phyloP scores from a whole-genome alignment of 1,140 invertebrate species.

The Trichonephila inaurata region DNA sequence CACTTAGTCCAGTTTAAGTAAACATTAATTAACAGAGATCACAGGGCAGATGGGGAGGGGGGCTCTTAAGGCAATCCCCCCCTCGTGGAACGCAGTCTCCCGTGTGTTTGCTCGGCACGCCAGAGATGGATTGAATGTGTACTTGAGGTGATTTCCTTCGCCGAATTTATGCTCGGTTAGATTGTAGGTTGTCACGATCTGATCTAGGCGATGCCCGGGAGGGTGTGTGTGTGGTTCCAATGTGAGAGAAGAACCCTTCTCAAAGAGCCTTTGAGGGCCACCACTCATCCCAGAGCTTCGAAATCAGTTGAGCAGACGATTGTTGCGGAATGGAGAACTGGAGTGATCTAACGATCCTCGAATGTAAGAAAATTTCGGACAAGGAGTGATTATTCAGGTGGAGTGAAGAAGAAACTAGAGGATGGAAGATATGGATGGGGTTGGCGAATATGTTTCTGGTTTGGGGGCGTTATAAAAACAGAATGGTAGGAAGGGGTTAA shows the following conservation, averaged over 20 bases:
- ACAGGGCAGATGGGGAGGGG: neutral
- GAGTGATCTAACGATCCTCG: conserved; percentile 15
- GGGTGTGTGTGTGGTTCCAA: conserved; percentile 18
- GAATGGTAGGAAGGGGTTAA: neutral
- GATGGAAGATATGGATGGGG: neutral
- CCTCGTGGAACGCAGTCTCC: neutral
- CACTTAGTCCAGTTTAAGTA: conserved; percentile 73
- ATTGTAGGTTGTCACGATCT: conserved; percentile 30
- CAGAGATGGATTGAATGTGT: conserved; percentile 41
- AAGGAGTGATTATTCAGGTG: neutral
- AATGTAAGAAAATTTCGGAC: neutral
- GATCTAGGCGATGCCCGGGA: neutral
- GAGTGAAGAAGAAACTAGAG: neutral
- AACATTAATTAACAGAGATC: conserved; percentile 74
- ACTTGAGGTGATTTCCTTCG: conserved; percentile 54
- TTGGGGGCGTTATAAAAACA: neutral
- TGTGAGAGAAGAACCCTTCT: conserved; percentile 23
- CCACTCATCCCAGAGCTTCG: neutral
- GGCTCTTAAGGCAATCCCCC: conserved; percentile 1
- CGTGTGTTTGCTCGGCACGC: conserved; percentile 24
- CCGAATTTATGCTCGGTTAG: conserved; percentile 35
- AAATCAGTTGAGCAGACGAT: conserved; percentile 19
- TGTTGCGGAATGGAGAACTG: conserved; percentile 31
- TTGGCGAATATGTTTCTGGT: neutral
- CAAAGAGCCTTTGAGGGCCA: neutral